Conservation (phyloP, 2,113 vertebrate genomes). For the Psephotus haematonotus region DNA sequence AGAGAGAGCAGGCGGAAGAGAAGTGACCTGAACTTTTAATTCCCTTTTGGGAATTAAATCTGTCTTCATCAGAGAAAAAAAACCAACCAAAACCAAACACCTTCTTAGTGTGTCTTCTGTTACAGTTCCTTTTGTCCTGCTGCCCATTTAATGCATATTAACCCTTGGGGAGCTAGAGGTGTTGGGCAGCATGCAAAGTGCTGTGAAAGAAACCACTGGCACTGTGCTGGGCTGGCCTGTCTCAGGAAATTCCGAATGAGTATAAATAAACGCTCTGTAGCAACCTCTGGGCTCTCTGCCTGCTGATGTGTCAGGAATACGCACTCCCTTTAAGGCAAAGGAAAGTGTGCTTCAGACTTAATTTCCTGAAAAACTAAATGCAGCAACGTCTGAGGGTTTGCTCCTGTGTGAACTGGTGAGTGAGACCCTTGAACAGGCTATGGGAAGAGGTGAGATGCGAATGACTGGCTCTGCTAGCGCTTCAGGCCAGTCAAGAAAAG, state of each 20-base stretch:
- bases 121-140: not conserved
- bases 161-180: not conserved
- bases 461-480: not conserved
- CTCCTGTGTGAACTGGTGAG: slow-evolving; percentile 60
- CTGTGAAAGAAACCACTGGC: slow-evolving; percentile 40
- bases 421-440: not conserved
- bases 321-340: slow-evolving; percentile 62
- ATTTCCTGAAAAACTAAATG: slow-evolving; percentile 65
- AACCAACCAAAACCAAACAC: too few relatives aligned
- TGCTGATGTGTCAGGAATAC: slow-evolving; percentile 68
- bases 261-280: slow-evolving; percentile 79
- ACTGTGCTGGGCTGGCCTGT: slow-evolving; percentile 65
- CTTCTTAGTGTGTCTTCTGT: not conserved
- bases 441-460: not conserved
- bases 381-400: not conserved
- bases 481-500: not conserved
- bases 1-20: not conserved
- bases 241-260: slow-evolving; percentile 92
- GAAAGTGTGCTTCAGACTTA: slow-evolving; percentile 61
- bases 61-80: not conserved
- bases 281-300: slow-evolving; percentile 73
- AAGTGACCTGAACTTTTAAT: not conserved
- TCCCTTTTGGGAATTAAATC: not conserved
- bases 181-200: not conserved
- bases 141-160: not conserved